Conservation (phyloP, 2,113 vertebrate genomes). For the Oceanites oceanicus region DNA sequence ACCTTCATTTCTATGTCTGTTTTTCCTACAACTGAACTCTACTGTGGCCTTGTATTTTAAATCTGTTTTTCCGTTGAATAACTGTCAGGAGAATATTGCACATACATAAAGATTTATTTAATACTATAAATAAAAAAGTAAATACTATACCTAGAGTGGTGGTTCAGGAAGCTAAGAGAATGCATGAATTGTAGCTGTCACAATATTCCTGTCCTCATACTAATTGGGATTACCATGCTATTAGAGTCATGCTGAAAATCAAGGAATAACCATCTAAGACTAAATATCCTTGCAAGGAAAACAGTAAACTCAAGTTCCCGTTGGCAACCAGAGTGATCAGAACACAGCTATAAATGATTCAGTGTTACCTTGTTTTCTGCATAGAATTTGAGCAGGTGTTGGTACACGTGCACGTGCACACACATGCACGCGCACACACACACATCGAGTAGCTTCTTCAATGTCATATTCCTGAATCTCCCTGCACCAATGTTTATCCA, state of each 20-base stretch:
- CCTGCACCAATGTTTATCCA: not conserved
- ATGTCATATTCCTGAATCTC: not conserved
- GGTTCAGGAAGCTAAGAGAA: not conserved
- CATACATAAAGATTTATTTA: not conserved
- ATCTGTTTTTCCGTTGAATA: not conserved
- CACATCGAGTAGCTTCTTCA: not conserved
- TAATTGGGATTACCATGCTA: not conserved
- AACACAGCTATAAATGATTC: not conserved
- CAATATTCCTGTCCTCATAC: not conserved
- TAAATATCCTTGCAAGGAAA: not conserved
- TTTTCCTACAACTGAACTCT: not conserved
- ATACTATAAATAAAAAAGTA: too few species aligned
- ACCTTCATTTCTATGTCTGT: not conserved
- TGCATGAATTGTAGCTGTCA: not conserved
- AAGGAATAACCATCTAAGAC: not conserved
- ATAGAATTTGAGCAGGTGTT: not conserved
- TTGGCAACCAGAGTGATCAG: not conserved
- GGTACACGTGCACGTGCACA: accelerated
- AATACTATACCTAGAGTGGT: not conserved
- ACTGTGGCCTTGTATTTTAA: not conserved
- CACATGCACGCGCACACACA: too few species aligned
- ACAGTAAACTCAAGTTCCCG: not conserved
- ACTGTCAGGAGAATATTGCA: not conserved
- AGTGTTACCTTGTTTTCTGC: not conserved
- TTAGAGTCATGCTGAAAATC: not conserved